Evolutionary conservation across 2,113 vertebrate species (phyloP), one percentile per base, ranked within the genome.

Genomic region (Odontophorus gujanensis): DNA sequence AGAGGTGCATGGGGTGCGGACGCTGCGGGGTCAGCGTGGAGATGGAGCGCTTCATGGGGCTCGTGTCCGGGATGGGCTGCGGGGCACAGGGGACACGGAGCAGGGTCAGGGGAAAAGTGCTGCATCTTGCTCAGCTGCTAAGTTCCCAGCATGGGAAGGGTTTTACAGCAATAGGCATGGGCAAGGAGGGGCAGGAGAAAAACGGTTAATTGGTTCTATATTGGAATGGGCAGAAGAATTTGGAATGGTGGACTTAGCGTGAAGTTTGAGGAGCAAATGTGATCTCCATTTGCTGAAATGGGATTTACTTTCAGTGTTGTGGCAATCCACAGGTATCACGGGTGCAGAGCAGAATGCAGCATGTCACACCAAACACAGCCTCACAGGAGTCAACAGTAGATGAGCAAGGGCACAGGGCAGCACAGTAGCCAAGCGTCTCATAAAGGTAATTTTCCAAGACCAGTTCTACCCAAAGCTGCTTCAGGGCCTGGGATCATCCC

Each of bases 41-140:
- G 57, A 98, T 97, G 0, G 99, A 99, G 55, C 98, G 98, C 86
- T 98, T 99, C 98, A 99, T 99, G 26, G 98, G 98, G 84, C 99
- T 99, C 48, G 97, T 97, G 62, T 99, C 98, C 1, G 98, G 97
- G 81, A 98, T 98, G 20, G 98, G 96, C 99, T 99, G 96, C 63
- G 7, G 85, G 84, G 79, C 58, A 96, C 0, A 15, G 71, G 63
- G 42, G 69, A 90, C 81, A 93, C 1, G 24, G 57, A 55, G 87
- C 30, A 8, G 55, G 38, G 72, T 92, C 78, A 89, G 42, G 53
- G 86, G 71, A 61, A 14, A 18, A 83, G 65, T 0, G 4, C 68
- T 42, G 43, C 4, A 32, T 83, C n/a, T 0, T 2, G 24, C 85
- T 62, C 74, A 13, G 65, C 66, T 1, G 80, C 82, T 77, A 12